Percentiles rank a stretch among this genome's conserved stretches.
Evolutionary conservation across 2,888 invertebrate species (phyloP).

Genomic region (Hydraecia micacea): DNA sequence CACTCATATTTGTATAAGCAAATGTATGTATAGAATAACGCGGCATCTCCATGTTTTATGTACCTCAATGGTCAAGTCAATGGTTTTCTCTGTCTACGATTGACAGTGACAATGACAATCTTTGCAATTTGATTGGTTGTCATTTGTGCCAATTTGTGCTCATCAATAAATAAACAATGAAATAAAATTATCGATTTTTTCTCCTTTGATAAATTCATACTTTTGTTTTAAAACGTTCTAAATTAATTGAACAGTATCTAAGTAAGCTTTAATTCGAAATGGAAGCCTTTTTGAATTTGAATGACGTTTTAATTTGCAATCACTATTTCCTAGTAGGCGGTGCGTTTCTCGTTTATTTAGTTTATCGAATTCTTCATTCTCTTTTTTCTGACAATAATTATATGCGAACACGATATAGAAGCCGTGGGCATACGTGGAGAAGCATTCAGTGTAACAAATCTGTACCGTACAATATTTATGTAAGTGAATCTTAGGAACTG

Average conservation of each 20-base stretch:
- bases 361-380: constrained; percentile 83
- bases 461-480: constrained; percentile 86
- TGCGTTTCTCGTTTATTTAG: constrained; percentile 83
- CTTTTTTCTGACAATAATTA: constrained; percentile 81
- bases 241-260: constrained; percentile 11
- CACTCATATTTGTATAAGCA: too few relatives aligned
- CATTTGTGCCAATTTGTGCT: not conserved
- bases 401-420: constrained; percentile 81
- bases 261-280: constrained; percentile 59
- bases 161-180: constrained; percentile 40
- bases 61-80: too few relatives aligned
- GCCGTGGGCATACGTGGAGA: constrained; percentile 86
- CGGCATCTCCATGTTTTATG: too few relatives aligned
- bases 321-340: constrained; percentile 85
- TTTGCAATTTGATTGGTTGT: not conserved
- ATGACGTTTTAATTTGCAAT: constrained; percentile 79
- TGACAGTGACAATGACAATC: not conserved
- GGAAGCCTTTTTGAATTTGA: constrained; percentile 74
- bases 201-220: constrained; percentile 17
- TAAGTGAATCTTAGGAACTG: constrained; percentile 71
- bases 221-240: constrained; percentile 31
- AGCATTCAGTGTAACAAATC: constrained; percentile 89
- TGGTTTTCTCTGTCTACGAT: too few relatives aligned
- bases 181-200: constrained; percentile 34
- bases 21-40: too few relatives aligned